Percentiles rank a stretch among this genome's conserved stretches.
phyloP scores from a whole-genome alignment of 2,797 vertebrate genomes.

The Limosa lapponica region DNA sequence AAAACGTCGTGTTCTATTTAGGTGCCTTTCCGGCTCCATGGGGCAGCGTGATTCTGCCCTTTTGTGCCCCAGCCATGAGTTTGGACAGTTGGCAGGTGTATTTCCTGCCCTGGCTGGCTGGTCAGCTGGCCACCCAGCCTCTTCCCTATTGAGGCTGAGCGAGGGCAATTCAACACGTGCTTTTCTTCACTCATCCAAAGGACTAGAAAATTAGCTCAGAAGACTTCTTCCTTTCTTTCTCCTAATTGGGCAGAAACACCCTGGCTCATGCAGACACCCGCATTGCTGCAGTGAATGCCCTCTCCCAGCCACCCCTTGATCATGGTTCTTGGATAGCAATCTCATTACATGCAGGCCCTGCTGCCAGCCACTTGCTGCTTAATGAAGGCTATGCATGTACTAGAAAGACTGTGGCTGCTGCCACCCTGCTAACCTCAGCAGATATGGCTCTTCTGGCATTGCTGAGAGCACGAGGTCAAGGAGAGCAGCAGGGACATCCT shows the following conservation, averaged over 20 bases:
- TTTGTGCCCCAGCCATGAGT: not conserved
- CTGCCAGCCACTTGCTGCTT: constrained; percentile 29
- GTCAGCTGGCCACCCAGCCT: not conserved
- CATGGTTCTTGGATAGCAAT: not conserved
- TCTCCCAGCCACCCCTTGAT: not conserved
- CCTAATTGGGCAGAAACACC: constrained; percentile 42
- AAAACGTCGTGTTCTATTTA: not conserved
- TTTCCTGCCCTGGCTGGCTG: not conserved
- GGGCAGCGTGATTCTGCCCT: not conserved
- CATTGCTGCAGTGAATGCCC: not conserved
- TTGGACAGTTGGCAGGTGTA: not conserved
- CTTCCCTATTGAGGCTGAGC: not conserved
- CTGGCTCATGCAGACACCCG: not conserved
- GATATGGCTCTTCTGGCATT: not conserved
- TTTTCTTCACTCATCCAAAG: constrained; percentile 21
- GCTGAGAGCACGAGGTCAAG: not conserved
- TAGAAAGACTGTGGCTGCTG: not conserved
- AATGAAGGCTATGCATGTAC: not conserved
- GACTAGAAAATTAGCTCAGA: constrained; percentile 11
- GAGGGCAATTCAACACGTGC: not conserved
- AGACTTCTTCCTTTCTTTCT: constrained; percentile 6
- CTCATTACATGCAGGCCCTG: not conserved
- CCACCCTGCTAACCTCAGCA: not conserved
- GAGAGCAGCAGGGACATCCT: not conserved
- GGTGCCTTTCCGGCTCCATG: not conserved